Evolutionary conservation across 2,113 vertebrate species (phyloP).

Genomic region (Dasyornis broadbenti): DNA sequence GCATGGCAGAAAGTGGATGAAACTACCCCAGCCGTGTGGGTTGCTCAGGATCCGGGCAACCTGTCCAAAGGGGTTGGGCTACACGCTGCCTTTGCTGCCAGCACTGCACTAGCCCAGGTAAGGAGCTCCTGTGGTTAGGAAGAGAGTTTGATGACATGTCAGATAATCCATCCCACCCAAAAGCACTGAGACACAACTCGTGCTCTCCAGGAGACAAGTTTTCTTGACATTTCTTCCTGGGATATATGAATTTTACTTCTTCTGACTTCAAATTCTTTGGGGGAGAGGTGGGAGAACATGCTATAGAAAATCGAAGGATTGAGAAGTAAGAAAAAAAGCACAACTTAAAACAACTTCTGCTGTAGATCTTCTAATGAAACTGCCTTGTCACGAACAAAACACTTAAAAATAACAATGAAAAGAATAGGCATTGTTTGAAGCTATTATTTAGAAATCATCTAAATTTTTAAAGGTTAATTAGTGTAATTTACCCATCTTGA

Average conservation of each 20-base stretch:
- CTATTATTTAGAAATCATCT: conserved; percentile 88
- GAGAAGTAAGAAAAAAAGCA: neutral
- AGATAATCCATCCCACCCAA: neutral
- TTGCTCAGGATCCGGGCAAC: neutral
- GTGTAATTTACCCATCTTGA: conserved; percentile 86
- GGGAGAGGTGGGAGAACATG: neutral
- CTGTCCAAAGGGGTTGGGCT: neutral
- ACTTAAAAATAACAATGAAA: conserved; percentile 50
- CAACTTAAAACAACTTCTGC: conserved; percentile 29
- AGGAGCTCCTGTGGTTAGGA: neutral
- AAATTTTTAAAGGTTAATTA: conserved; percentile 91
- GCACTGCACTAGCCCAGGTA: neutral
- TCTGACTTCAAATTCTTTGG: neutral
- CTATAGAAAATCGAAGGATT: neutral
- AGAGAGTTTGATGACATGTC: neutral
- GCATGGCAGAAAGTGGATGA: neutral
- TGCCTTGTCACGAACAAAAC: conserved; percentile 59
- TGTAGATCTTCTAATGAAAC: conserved; percentile 46
- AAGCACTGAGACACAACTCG: neutral
- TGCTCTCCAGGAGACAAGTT: neutral
- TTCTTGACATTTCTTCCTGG: neutral
- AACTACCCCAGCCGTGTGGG: neutral
- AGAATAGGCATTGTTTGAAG: conserved; percentile 81
- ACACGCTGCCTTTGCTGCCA: neutral
- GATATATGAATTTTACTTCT: neutral